phyloP scores from a whole-genome alignment of 2,797 vertebrate genomes.

The Calcarius lapponicus region DNA sequence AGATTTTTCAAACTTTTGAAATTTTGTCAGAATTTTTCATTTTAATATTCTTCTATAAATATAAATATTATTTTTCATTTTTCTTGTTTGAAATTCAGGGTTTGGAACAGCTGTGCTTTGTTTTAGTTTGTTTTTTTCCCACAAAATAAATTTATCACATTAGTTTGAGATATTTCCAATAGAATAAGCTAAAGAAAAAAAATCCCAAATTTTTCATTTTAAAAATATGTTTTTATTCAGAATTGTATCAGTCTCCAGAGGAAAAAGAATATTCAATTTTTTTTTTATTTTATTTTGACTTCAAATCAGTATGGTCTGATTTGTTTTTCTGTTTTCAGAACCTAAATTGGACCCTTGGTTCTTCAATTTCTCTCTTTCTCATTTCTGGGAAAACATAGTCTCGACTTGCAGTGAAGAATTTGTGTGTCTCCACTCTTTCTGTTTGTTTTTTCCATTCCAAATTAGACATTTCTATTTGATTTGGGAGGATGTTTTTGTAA shows the following conservation, averaged over 20 bases:
- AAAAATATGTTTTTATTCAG: neutral
- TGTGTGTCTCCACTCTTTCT: neutral
- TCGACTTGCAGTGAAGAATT: neutral
- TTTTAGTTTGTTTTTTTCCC: neutral
- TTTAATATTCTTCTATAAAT: neutral
- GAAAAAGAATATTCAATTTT: neutral
- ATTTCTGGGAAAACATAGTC: neutral
- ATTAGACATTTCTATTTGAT: neutral
- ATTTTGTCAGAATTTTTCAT: neutral
- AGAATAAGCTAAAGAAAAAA: neutral
- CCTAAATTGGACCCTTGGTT: neutral
- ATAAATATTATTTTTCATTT: neutral
- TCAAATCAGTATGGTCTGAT: neutral
- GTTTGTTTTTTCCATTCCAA: neutral
- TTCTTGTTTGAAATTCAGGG: neutral
- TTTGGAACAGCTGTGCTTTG: neutral
- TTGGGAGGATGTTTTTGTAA: neutral
- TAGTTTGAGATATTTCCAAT: neutral
- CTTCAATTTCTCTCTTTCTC: neutral
- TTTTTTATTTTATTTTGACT: neutral
- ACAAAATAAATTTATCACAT: neutral
- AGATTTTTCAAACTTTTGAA: neutral
- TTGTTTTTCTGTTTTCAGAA: neutral
- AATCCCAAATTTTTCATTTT: rapidly evolving
- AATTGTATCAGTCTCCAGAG: neutral